Evolutionary conservation across 2,113 vertebrate genomes (phyloP).

Genomic region (Grammomys dolichurus): DNA sequence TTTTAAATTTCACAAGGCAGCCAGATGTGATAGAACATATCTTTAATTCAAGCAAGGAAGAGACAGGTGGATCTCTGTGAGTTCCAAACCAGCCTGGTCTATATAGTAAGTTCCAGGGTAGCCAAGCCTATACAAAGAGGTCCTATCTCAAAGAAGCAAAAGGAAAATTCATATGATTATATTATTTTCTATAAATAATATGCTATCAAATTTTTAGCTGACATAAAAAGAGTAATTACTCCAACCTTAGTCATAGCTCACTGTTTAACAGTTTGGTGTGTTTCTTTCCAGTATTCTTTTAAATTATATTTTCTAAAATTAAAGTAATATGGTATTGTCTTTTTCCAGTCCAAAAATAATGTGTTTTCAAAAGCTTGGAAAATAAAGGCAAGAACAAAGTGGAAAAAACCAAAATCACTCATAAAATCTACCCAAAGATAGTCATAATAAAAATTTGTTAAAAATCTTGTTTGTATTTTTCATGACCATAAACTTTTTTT

Average conservation of each 20-base stretch:
- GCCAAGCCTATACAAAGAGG: not conserved
- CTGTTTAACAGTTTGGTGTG: constrained; percentile 69
- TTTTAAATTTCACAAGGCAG: constrained; percentile 42
- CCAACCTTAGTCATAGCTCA: constrained; percentile 13
- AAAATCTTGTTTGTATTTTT: constrained; percentile 65
- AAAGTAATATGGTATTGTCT: constrained; percentile 65
- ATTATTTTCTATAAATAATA: constrained; percentile 49
- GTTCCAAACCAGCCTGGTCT: not conserved
- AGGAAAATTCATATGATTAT: not conserved
- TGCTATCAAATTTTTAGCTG: constrained; percentile 23
- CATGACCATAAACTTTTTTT: constrained; percentile 51
- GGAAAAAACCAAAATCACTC: constrained; percentile 56
- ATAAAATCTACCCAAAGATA: constrained; percentile 59
- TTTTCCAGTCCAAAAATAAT: constrained; percentile 74
- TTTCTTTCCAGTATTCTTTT: constrained; percentile 68
- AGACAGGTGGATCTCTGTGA: not conserved
- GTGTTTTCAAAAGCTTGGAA: constrained; percentile 56
- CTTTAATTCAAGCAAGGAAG: not conserved
- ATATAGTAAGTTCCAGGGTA: not conserved
- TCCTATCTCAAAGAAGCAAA: not conserved
- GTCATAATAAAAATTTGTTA: constrained; percentile 63
- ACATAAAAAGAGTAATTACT: not conserved
- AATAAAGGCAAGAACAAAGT: constrained; percentile 62
- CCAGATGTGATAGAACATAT: not conserved
- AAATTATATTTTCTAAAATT: constrained; percentile 31